Conservation (phyloP, 2,797 vertebrate genomes). For the Dromococcyx pavoninus region DNA sequence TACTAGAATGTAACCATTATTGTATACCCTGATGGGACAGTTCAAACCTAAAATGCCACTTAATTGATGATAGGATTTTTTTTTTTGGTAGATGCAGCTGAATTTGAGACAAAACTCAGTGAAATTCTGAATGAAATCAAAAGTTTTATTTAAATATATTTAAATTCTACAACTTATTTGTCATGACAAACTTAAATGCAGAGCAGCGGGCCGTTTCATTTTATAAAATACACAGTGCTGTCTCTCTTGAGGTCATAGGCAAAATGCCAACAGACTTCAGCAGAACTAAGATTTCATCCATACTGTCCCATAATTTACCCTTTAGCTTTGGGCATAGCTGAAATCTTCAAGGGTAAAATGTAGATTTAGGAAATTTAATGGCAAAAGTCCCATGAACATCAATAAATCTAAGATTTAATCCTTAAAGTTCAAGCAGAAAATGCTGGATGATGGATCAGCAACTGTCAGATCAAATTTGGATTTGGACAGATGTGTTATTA, state of each 20-base stretch:
- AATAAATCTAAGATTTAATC: neutral
- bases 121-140: neutral
- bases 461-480: neutral
- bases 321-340: neutral
- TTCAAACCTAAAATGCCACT: neutral
- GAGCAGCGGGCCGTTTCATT: neutral
- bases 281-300: neutral
- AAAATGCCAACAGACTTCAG: neutral
- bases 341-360: neutral
- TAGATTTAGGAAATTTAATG: neutral
- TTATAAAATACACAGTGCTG: neutral
- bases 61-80: neutral
- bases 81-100: neutral
- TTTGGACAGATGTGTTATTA: neutral
- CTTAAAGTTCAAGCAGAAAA: constrained; percentile 5
- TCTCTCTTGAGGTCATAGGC: neutral
- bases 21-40: accelerated
- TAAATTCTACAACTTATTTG: neutral
- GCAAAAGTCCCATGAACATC: neutral
- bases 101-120: neutral
- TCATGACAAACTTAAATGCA: neutral
- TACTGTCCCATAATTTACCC: neutral
- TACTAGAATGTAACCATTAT: neutral
- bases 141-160: neutral
- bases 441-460: neutral